Base-by-base conservation (phyloP, 2,113 vertebrate genomes). In the Procapra przewalskii region DNA sequence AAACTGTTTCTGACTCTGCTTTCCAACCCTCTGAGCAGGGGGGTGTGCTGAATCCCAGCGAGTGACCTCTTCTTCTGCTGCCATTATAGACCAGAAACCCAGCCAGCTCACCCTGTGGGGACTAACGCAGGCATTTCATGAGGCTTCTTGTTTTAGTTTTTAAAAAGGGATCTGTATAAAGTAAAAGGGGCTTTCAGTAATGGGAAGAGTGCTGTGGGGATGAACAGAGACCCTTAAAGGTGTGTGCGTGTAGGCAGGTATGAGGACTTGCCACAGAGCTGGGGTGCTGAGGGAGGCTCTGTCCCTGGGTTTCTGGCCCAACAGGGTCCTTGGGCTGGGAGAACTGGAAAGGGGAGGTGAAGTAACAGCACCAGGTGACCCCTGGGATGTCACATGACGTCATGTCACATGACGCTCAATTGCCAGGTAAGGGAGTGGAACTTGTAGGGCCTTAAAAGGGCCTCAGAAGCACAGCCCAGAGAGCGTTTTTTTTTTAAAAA, bases 191-290 rank as follows among this genome's bases (percentile, higher is more conserved):
- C 23, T 67, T 81, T 81, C 52, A 19, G 40, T 87, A 33, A 33
- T 36, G 29, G 59, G 17, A 21, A 15, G 12, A 54, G 21, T 43
- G 27, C 81, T 82, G n/a, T n/a, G 43, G 60, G 23, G 75, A 31
- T 40, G 54, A 50, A 12, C 5, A 43, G 86, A 71, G 75, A 71
- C 27, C 9, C 25, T 86, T 33, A 5, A 10, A 16, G 21, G 54
- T 31, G 15, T 17, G 50, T 45, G 25, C 1, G 0, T 29, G 67
- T 3, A 7, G 55, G 43, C 21, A 5, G 25, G 13, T 4, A 31
- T 36, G 11, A 71, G 14, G 55, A 1, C 75, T 88, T 83, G 31
- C 45, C 15, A 1, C 1, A 7, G 52, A 19, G 29, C 36, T 40
- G 67, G 21, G 67, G 10, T 75, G 19, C 67, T 40, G 67, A 40